Evolutionary conservation across 2,888 invertebrate genomes (phyloP).

Genomic region (Phengaris arion): DNA sequence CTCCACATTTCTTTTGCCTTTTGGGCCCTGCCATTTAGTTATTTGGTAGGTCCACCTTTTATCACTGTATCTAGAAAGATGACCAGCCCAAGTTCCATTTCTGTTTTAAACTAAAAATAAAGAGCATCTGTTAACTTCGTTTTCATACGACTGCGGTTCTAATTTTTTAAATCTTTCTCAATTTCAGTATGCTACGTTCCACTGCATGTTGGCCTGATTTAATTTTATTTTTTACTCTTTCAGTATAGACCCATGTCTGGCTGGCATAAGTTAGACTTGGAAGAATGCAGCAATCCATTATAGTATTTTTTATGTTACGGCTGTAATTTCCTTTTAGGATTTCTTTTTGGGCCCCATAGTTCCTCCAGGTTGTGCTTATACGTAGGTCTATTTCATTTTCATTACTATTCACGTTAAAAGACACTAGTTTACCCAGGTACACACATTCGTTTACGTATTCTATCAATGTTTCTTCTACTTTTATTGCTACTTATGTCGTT

Average conservation of each 20-base stretch:
- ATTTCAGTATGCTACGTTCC: conserved; percentile 12
- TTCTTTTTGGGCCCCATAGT: too few relatives aligned
- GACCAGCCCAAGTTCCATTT: too few relatives aligned
- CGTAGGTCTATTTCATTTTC: conserved; percentile 17
- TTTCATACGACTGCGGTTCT: not conserved
- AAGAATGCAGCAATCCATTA: conserved; percentile 36
- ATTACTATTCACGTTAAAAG: conserved; percentile 19
- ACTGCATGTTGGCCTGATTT: conserved; percentile 27
- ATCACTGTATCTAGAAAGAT: too few relatives aligned
- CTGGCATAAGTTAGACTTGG: conserved; percentile 38
- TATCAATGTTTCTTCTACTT: not conserved
- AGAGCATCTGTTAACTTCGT: too few relatives aligned
- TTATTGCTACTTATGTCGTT: not conserved
- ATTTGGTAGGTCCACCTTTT: too few relatives aligned
- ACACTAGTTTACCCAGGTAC: conserved; percentile 29
- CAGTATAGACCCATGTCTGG: conserved; percentile 36
- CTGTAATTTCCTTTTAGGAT: not conserved
- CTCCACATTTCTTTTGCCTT: too few relatives aligned
- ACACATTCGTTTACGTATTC: conserved; percentile 30
- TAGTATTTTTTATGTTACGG: conserved; percentile 29
- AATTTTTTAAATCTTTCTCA: not conserved
- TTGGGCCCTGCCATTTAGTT: too few relatives aligned
- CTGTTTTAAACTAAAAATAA: too few relatives aligned
- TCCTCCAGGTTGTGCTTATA: conserved; percentile 13
- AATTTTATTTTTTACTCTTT: conserved; percentile 30